Evolutionary conservation across 2,797 vertebrate species (phyloP), one percentile per base, ranked within the genome.

Genomic region (Malacoctenus gilli): DNA sequence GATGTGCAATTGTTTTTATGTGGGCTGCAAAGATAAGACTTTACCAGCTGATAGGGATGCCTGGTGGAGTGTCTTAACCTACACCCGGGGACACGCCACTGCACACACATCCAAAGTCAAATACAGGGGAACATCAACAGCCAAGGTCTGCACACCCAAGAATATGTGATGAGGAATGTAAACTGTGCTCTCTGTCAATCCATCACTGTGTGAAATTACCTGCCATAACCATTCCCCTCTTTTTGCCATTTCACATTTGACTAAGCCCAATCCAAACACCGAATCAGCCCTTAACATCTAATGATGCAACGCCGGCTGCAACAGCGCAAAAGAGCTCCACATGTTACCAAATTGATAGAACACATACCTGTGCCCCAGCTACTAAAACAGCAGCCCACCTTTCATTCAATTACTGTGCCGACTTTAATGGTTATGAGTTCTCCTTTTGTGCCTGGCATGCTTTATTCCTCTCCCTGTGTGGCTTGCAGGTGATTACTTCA

Each of bases 401-500:
- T 85, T 83, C 72, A 82, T 83, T 85, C 74, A 80, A 84, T 87
- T 86, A 79, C 79, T 68, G 40, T 63, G 72, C 68, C 66, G 79
- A 77, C 76, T 84, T 79, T 83, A 88, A 88, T 80, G 83, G 80
- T 77, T 82, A 85, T 82, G 63, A 74, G 67, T 79, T 80, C 82
- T 75, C 56, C 53, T 74, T 80, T 83, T 75, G 68, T 66, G 48
- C 52, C 72, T 57, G 61, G 35, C 63, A 49, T 60, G 64, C 67
- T 73, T 74, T 68, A 59, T 77, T 73, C 62, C 44, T 72, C 77
- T 80, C 80, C 59, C 66, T n/a, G 56, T 82, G 83, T 74, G 73
- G 73, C 64, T 59, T 66, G 72, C 68, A 71, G 72, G 79, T 80
- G 81, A 86, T 89, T 82, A 87, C 78, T 77, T 75, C 62, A 73